Conservation (phyloP, 1,140 invertebrate species). For the Apis mellifera region DNA sequence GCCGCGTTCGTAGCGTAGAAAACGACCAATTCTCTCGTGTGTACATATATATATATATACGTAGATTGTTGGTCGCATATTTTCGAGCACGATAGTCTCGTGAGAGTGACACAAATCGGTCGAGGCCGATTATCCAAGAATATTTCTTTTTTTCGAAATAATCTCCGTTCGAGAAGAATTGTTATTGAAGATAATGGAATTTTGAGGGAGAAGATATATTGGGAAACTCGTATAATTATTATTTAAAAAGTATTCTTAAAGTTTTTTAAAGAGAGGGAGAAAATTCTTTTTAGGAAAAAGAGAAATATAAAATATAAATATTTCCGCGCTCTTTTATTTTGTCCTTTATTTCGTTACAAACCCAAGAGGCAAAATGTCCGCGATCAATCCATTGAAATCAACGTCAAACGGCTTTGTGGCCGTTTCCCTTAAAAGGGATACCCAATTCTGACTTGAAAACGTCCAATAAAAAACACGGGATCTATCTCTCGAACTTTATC, state of each 20-base stretch:
- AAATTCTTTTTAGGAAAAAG: no score
- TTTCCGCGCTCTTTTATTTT: no score
- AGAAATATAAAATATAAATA: no score
- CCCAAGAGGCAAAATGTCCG: neutral
- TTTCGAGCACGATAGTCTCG: neutral
- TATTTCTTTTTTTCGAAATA: no score
- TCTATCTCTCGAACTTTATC: neutral
- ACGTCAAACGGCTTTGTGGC: neutral
- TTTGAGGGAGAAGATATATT: no score
- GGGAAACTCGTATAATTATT: no score
- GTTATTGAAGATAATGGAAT: no score
- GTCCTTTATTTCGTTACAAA: neutral
- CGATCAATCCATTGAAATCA: neutral
- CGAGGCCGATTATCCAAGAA: no score
- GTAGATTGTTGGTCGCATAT: neutral
- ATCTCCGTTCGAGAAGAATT: no score
- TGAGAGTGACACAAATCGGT: no score
- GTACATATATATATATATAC: neutral
- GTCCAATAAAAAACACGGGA: neutral
- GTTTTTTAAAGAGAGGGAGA: no score
- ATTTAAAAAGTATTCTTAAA: no score
- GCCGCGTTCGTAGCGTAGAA: constrained; percentile 37
- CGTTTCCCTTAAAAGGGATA: neutral
- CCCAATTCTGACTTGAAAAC: neutral
- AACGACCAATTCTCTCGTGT: constrained; percentile 26